Conservation (phyloP, 92 coral and sea anemone species). For the Zoanthus sociatus region DNA sequence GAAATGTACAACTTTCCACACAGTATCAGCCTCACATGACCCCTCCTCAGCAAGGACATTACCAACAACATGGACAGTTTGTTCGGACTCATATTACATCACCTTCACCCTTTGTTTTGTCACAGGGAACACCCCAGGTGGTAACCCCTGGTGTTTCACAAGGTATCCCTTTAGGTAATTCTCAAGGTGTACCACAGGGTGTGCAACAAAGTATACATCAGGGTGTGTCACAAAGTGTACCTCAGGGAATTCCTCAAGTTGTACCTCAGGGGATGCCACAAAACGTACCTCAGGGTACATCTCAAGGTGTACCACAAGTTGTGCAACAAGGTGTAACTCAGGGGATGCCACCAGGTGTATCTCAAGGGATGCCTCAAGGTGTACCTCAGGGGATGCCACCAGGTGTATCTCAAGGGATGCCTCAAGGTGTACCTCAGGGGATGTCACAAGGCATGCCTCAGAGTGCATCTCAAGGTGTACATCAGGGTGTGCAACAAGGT, state of each 20-base stretch:
- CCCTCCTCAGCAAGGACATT: slow-evolving; percentile 58
- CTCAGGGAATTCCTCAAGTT: neutral
- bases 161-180: neutral
- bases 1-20: slow-evolving; percentile 32
- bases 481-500: neutral
- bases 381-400: neutral
- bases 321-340: slow-evolving; percentile 9
- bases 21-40: slow-evolving; percentile 33
- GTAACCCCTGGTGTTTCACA: slow-evolving; percentile 48
- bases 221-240: neutral
- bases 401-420: neutral
- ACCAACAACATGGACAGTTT: slow-evolving; percentile 61
- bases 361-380: neutral
- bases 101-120: slow-evolving; percentile 10
- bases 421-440: neutral
- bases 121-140: slow-evolving; percentile 63
- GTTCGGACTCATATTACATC: slow-evolving; percentile 7
- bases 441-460: too few species aligned
- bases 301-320: neutral
- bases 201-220: neutral
- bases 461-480: neutral
- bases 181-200: neutral
- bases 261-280: neutral
- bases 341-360: neutral
- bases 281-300: neutral